phyloP scores from a whole-genome alignment of 2,113 vertebrate species.

The Spea bombifrons region DNA sequence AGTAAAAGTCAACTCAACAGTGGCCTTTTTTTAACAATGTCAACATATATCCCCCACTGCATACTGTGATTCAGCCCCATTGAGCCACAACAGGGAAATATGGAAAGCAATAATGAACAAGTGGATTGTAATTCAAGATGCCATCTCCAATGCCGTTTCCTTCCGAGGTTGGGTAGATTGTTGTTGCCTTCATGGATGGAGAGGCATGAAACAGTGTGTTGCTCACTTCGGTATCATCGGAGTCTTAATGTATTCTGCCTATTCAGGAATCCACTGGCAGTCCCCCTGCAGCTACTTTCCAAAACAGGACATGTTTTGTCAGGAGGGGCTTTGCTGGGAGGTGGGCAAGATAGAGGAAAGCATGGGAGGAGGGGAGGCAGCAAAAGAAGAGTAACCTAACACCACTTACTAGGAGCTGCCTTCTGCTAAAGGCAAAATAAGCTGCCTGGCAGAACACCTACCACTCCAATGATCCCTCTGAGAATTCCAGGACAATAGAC shows the following conservation, averaged over 20 bases:
- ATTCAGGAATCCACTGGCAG: conserved; percentile 40
- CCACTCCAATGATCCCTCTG: conserved; percentile 36
- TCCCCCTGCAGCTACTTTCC: conserved; percentile 47
- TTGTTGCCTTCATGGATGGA: conserved; percentile 38
- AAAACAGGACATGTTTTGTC: conserved; percentile 47
- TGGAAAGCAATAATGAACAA: background rate
- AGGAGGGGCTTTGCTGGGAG: conserved; percentile 32
- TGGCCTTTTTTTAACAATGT: background rate
- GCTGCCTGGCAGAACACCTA: conserved; percentile 34
- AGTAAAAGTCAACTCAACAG: background rate
- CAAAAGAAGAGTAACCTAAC: conserved; percentile 42
- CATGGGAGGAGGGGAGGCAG: conserved; percentile 44
- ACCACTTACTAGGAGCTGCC: conserved; percentile 40
- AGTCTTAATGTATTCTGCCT: conserved; percentile 43
- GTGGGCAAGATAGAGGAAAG: conserved; percentile 19
- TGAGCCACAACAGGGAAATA: background rate
- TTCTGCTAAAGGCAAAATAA: conserved; percentile 44
- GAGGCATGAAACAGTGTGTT: conserved; percentile 27
- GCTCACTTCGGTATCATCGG: conserved; percentile 24
- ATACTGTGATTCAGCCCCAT: background rate
- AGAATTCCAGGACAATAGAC: conserved; percentile 42
- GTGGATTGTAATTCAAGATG: background rate
- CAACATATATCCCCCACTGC: background rate
- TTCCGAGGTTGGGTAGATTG: background rate
- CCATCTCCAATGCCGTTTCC: background rate